Conservation (phyloP, 1,140 invertebrate genomes). For the Drosophila truncata region DNA sequence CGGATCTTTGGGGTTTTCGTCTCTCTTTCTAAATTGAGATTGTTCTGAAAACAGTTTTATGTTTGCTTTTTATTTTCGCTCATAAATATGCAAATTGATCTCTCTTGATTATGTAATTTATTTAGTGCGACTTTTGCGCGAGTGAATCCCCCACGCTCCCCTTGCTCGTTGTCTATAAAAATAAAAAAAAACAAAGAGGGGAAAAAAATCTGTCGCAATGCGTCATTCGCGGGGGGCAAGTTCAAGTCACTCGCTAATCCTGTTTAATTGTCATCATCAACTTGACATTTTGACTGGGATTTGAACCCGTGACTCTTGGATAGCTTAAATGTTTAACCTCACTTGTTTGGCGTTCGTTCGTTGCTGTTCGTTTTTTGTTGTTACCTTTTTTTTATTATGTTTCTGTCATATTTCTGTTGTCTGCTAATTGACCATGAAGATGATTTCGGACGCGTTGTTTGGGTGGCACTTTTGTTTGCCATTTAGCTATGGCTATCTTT, state of each 20-base stretch:
- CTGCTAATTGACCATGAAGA: slow-evolving; percentile 81
- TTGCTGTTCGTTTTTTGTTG: slow-evolving; percentile 19
- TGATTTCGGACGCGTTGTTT: slow-evolving; percentile 49
- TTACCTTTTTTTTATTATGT: slow-evolving; percentile 20
- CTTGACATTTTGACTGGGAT: slow-evolving; percentile 54
- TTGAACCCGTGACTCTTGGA: slow-evolving; percentile 51
- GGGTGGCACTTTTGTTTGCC: slow-evolving; percentile 77
- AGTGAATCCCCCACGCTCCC: slow-evolving; percentile 14
- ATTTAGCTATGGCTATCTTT: slow-evolving; percentile 70
- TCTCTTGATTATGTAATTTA: slow-evolving; percentile 74
- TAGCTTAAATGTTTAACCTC: slow-evolving; percentile 52
- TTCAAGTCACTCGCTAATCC: slow-evolving; percentile 55
- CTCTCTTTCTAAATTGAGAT: slow-evolving; percentile 11
- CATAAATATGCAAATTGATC: slow-evolving; percentile 76
- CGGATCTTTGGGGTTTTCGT: slow-evolving; percentile 57
- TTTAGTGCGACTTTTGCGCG: slow-evolving; percentile 35
- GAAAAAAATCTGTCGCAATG: slow-evolving; percentile 32
- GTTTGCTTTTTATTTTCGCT: slow-evolving; percentile 73
- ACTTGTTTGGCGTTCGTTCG: slow-evolving; percentile 11
- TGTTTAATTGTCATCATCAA: slow-evolving; percentile 58
- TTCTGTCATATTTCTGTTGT: slow-evolving; percentile 66
- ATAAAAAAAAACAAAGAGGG: background rate
- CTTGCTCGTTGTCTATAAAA: background rate
- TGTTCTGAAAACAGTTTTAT: slow-evolving; percentile 62
- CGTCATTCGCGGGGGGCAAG: slow-evolving; percentile 56